phyloP scores from a whole-genome alignment of 1,140 invertebrate species.

The Neotoxoptera formosana region DNA sequence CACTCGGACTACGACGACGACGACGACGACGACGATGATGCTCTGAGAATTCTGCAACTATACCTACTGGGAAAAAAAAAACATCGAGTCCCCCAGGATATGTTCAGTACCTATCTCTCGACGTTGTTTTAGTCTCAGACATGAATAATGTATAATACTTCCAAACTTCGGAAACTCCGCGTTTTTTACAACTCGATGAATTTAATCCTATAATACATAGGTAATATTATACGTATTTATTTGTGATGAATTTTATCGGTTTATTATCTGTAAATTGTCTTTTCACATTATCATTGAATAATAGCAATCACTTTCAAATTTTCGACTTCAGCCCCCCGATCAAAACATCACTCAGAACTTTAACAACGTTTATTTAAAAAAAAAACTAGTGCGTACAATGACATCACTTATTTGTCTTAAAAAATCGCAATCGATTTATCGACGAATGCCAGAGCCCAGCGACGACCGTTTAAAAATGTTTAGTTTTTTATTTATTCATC shows the following conservation, averaged over 20 bases:
- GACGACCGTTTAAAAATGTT: background rate
- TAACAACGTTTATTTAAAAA: too few relatives aligned
- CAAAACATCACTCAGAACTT: background rate
- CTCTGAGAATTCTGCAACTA: background rate
- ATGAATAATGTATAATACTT: background rate
- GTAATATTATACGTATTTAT: too few relatives aligned
- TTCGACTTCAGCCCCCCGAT: too few relatives aligned
- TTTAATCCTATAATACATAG: background rate
- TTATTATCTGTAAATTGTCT: background rate
- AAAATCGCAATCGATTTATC: background rate
- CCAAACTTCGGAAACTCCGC: background rate
- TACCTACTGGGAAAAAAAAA: background rate
- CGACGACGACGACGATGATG: too few relatives aligned
- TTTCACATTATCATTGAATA: background rate
- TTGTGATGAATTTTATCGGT: background rate
- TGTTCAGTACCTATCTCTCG: background rate
- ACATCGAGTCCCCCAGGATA: background rate
- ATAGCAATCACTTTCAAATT: background rate
- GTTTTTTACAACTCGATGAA: background rate
- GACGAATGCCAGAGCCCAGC: background rate
- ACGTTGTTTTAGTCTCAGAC: background rate
- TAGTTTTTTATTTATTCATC: background rate
- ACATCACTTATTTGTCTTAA: background rate
- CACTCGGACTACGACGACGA: background rate
- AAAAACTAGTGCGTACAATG: background rate